Percentiles rank a stretch among this genome's conserved stretches.
phyloP scores from a whole-genome alignment of 2,888 invertebrate species.

The Stegana nigrithorax region DNA sequence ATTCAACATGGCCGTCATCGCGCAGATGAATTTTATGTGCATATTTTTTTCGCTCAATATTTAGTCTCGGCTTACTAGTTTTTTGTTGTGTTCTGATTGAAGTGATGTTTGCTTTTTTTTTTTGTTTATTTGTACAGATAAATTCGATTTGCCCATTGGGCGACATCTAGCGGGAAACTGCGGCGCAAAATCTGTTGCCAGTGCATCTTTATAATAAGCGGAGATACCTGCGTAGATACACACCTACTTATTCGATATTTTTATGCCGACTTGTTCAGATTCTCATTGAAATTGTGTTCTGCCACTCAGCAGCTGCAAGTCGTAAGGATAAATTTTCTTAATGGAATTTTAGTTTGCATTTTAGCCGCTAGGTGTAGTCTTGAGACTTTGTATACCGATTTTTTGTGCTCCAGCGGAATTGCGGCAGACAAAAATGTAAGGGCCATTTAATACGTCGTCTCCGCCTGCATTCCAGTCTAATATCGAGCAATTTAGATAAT shows the following conservation, averaged over 20 bases:
- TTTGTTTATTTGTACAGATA: background rate
- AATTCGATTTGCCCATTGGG: background rate
- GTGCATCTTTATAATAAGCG: background rate
- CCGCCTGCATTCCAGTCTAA: too few relatives aligned
- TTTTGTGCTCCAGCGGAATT: too few relatives aligned
- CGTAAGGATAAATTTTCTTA: background rate
- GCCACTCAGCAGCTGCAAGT: constrained; percentile 13
- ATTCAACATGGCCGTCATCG: constrained; percentile 55
- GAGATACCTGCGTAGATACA: too few relatives aligned
- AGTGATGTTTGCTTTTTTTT: background rate
- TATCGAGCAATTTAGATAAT: too few relatives aligned
- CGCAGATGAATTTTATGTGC: background rate
- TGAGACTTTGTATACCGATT: too few relatives aligned
- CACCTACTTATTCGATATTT: constrained; percentile 31
- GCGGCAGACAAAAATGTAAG: too few relatives aligned
- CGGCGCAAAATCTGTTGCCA: constrained; percentile 14
- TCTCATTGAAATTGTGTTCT: background rate
- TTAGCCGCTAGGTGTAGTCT: constrained; percentile 43
- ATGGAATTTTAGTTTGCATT: constrained; percentile 33
- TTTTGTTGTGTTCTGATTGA: too few relatives aligned
- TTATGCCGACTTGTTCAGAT: constrained; percentile 21
- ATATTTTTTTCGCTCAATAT: too few relatives aligned
- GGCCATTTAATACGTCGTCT: too few relatives aligned
- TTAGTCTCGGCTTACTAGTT: background rate
- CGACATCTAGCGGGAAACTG: constrained; percentile 55